Base-by-base conservation (phyloP, 2,888 invertebrate species). In the Phytoseiulus persimilis region DNA sequence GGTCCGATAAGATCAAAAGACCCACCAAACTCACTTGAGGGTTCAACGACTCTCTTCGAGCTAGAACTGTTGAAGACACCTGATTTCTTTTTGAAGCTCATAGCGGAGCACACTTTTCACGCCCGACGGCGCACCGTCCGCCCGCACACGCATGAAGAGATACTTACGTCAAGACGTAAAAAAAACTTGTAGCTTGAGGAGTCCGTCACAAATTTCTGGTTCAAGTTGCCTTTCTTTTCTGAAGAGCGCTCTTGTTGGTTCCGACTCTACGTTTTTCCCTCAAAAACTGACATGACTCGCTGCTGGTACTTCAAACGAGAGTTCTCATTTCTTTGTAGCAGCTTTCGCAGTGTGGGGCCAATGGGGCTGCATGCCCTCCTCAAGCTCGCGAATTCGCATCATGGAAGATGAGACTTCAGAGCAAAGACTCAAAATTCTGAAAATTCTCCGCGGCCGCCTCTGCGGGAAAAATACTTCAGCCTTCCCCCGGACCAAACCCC, bases 21-120 rank as follows among this genome's bases (percentile, higher is more conserved):
- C 28, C 18, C 65, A 65, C 65, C 18, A 14, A 65, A 65, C 65
- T 23, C 28, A 65, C 65, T 65, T 65, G 28, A 65, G 65, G 65
- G 65, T 65, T 65, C 65, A 65, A 65, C 65, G 65, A 65, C 65
- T 65, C 18, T 28, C 14, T 65, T 23, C n/a, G 65, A 14, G 65
- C 65, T 65, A 39, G 39, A 39, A 39, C 39, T 39, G 39, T 39
- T 39, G 23, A 65, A 65, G 28, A 65, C 65, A 65, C 65, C 65
- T 65, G 65, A 65, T 65, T 65, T 65, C 65, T 65, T 65, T 65
- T 65, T 65, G 65, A 65, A 65, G 65, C 65, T 65, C 65, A 65
- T 65, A 23, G 65, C 28, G 65, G 18, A 18, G 65, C 65, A 65
- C 65, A 65, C 65, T 65, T 65, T 65, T 65, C 65, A 65, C 65